These are phyloP conservation scores for Ispidina lecontei DNA, from an alignment of 2,797 vertebrate genomes.

Conservation along the genomic window DNA sequence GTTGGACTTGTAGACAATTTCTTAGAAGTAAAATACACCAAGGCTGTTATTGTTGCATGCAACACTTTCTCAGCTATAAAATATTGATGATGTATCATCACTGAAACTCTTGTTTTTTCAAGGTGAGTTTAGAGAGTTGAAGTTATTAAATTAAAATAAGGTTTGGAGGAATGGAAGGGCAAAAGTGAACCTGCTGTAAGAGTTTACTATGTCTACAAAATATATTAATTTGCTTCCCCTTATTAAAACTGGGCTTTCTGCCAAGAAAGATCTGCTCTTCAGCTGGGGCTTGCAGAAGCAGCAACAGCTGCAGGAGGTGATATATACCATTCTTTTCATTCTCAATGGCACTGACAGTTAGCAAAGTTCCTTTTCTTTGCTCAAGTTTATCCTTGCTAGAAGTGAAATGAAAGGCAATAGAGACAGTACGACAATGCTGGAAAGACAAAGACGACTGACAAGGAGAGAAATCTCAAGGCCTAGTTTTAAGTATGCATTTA, in stretches of 20 bases:
- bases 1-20: not conserved
- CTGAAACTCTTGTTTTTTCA: not conserved
- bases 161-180: not conserved
- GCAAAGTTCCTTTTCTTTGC: not conserved
- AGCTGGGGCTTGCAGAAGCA: not conserved
- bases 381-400: not conserved
- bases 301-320: not conserved
- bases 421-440: not conserved
- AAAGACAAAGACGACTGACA: not conserved
- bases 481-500: slow-evolving; percentile 35
- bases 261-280: not conserved
- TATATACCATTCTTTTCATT: not conserved
- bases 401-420: not conserved
- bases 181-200: not conserved
- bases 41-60: not conserved
- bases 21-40: not conserved
- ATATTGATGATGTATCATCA: not conserved
- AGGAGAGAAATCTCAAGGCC: not conserved
- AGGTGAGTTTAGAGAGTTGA: not conserved
- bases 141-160: not conserved
- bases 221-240: not conserved
- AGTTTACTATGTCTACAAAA: not conserved
- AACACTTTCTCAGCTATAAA: not conserved
- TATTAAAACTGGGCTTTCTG: not conserved
- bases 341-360: not conserved